A percentile compares a stretch with the other conserved stretches of the same genome.
Evolutionary conservation across 2,888 invertebrate genomes (phyloP).

Genomic region (Antheraea yamamai): DNA sequence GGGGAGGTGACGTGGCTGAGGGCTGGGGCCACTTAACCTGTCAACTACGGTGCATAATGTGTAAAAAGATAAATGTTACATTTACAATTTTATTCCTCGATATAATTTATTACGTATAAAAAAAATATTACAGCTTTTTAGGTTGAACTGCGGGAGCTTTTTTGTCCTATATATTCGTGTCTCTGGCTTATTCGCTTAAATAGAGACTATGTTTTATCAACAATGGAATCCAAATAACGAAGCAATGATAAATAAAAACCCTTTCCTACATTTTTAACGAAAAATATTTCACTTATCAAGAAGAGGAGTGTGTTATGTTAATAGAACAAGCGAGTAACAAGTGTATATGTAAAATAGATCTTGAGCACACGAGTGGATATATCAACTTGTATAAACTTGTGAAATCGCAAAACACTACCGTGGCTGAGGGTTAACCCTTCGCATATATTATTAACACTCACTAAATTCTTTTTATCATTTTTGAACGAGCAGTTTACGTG

Average conservation of each 20-base stretch:
- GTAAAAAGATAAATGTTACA: constrained; percentile 13
- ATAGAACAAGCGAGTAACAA: constrained; percentile 60
- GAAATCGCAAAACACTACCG: constrained; percentile 39
- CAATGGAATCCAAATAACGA: not conserved
- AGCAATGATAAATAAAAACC: not conserved
- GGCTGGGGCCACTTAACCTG: constrained; percentile 16
- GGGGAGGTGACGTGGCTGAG: constrained; percentile 23
- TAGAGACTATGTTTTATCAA: not conserved
- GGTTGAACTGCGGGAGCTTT: not conserved
- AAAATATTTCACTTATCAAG: not conserved
- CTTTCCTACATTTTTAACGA: not conserved
- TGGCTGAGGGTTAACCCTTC: not conserved
- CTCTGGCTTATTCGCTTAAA: not conserved
- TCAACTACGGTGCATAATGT: constrained; percentile 14
- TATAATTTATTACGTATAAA: constrained; percentile 1
- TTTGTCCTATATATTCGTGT: not conserved
- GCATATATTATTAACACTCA: not conserved
- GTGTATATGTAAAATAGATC: constrained; percentile 20
- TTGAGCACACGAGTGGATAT: constrained; percentile 40
- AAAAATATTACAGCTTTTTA: constrained; percentile 16
- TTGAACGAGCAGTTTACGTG: not conserved
- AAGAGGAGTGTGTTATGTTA: not conserved
- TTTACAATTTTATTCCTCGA: not conserved
- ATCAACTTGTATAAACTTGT: constrained; percentile 52
- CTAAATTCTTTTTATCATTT: not conserved